Evolutionary conservation across 2,797 vertebrate species (phyloP).

Genomic region (Cuniculus paca): DNA sequence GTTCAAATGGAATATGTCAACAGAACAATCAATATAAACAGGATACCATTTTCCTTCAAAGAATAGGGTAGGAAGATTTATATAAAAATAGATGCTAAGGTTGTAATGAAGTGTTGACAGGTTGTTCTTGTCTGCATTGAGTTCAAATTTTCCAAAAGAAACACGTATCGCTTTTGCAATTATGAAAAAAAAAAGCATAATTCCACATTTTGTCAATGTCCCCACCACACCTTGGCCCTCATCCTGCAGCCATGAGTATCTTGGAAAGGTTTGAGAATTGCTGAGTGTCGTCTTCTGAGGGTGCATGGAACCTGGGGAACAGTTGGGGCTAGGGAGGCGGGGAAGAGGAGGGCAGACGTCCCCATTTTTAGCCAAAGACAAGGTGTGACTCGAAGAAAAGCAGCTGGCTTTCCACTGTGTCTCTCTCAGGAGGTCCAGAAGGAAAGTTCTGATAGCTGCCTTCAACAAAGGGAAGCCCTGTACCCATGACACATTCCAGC

Average conservation of each 20-base stretch:
- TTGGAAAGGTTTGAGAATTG: background rate
- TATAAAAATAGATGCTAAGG: background rate
- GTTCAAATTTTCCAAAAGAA: constrained; percentile 12
- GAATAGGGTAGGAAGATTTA: background rate
- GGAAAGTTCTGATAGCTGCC: background rate
- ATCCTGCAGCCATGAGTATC: background rate
- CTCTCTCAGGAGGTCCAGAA: background rate
- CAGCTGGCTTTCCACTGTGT: background rate
- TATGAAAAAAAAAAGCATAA: background rate
- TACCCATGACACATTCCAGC: accelerated
- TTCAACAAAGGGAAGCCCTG: background rate
- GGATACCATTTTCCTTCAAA: constrained; percentile 11
- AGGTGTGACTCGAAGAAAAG: background rate
- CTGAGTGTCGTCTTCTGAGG: background rate
- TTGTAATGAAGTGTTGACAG: background rate
- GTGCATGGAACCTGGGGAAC: background rate
- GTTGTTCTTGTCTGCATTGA: background rate
- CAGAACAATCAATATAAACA: background rate
- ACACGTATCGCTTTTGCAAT: background rate
- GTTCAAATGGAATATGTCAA: background rate
- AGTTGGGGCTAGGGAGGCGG: background rate
- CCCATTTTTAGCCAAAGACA: background rate
- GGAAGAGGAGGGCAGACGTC: background rate
- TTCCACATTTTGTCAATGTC: background rate
- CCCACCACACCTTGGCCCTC: background rate